Evolutionary conservation across 2,888 invertebrate genomes (phyloP), one percentile per base, ranked within the genome.

Genomic region (Noctua fimbriata): DNA sequence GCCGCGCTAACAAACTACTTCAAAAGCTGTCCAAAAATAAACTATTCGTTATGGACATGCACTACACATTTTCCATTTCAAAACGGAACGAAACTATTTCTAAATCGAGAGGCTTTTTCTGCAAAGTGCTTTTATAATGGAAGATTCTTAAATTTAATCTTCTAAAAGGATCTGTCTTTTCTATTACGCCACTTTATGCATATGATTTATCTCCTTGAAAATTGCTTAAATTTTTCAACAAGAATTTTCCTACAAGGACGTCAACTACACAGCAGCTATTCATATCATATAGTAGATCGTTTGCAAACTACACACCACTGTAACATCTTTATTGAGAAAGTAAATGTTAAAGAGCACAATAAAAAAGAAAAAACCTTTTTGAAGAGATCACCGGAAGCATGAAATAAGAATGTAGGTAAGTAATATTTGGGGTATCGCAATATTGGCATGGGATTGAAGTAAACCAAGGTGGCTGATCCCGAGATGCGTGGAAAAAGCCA

Each of bases 391-490:
- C 58, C 67, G 65, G 79, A 70, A 79, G 55, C 73, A 73, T 79
- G 55, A 74, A 82, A 78, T 78, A 70, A 72, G 73, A 32, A 72
- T 44, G 24, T 65, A 47, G 52, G 58, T 66, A 73, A 69, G 75
- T 78, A 76, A 83, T 82, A 86, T 76, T 77, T 67, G 65, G 79
- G 76, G 76, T 88, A 89, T 81, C 83, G 69, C 71, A 81, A 86
- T 85, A 89, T 81, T 79, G 76, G 73, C 69, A 78, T 79, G 69
- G 76, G 82, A 86, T 86, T 79, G 67, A 69, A 80, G 76, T 78
- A 84, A 89, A 86, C 82, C 88, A 87, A 87, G 87, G 86, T 86
- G 79, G 80, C 75, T 89, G 84, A 88, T 87, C 76, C 81, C 73
- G 72, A 80, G 88, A 81, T 78, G 80, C 80, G 81, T 81, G 69